phyloP scores from a whole-genome alignment of 2,797 vertebrate genomes.

The Balearica regulorum region DNA sequence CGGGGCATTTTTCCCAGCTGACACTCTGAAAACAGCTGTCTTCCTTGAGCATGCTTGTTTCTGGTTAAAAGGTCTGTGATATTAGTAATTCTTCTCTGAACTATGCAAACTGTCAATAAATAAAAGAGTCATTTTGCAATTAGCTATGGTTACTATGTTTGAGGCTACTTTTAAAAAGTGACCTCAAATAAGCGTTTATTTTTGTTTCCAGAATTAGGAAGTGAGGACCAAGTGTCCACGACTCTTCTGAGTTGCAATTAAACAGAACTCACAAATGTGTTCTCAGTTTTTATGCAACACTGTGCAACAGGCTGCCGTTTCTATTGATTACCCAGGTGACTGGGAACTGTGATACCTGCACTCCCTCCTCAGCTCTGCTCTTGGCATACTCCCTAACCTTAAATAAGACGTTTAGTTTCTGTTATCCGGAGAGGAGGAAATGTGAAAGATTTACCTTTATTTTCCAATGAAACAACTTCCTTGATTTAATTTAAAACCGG shows the following conservation, averaged over 20 bases:
- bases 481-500: not conserved
- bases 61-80: slow-evolving; percentile 53
- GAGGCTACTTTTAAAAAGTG: not conserved
- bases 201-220: slow-evolving; percentile 15
- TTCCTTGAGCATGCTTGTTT: slow-evolving; percentile 53
- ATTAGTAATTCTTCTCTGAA: slow-evolving; percentile 37
- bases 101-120: slow-evolving; percentile 32
- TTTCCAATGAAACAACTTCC: not conserved
- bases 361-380: not conserved
- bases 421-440: not conserved
- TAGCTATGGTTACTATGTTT: not conserved
- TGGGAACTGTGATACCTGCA: not conserved
- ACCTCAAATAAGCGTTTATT: not conserved
- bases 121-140: slow-evolving; percentile 8
- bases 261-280: not conserved
- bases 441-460: not conserved
- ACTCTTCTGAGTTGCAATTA: not conserved
- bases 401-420: not conserved
- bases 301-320: not conserved
- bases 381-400: not conserved
- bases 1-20: slow-evolving; percentile 60
- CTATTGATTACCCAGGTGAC: not conserved
- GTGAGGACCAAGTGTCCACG: not conserved
- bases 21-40: slow-evolving; percentile 72
- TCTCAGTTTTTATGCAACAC: not conserved